These are phyloP conservation scores for Pachyseris speciosa DNA, from an alignment of 64 coral and sea anemone species.

Conservation along the genomic window DNA sequence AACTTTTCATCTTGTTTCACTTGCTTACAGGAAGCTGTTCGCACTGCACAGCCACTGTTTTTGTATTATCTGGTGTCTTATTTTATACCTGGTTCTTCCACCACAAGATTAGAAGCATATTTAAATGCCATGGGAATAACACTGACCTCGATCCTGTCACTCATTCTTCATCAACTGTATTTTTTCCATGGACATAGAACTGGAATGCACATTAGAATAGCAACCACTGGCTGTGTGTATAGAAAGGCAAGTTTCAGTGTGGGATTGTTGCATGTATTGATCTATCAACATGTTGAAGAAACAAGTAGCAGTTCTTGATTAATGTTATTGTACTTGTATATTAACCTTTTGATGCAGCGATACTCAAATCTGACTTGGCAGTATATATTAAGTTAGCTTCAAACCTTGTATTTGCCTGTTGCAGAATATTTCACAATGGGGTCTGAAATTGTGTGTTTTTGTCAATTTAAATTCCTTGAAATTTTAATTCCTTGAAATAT, in stretches of 20 bases:
- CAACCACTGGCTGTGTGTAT: constrained; percentile 78
- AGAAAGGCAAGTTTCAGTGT: constrained; percentile 74
- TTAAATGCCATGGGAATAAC: constrained; percentile 58
- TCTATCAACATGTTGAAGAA: not conserved
- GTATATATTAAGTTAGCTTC: no score
- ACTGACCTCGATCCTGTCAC: constrained; percentile 20
- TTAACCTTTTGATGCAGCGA: no score
- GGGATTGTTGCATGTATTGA: no score
- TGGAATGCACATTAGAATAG: constrained; percentile 79
- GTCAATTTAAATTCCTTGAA: no score
- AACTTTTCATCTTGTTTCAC: not conserved
- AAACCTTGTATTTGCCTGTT: no score
- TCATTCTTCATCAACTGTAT: constrained; percentile 75
- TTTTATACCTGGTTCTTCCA: constrained; percentile 67
- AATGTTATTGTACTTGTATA: no score
- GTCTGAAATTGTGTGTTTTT: no score
- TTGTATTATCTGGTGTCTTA: constrained; percentile 76
- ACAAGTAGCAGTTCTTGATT: no score
- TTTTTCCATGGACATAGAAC: constrained; percentile 70
- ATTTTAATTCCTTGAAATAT: no score
- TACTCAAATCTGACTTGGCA: no score
- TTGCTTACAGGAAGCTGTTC: constrained; percentile 52
- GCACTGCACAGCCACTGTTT: constrained; percentile 60
- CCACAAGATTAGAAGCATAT: constrained; percentile 70
- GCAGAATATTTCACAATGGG: no score